Percentiles rank a stretch among this genome's conserved stretches.
Conservation (phyloP, 1,140 invertebrate genomes). For the Bombus polaris region DNA sequence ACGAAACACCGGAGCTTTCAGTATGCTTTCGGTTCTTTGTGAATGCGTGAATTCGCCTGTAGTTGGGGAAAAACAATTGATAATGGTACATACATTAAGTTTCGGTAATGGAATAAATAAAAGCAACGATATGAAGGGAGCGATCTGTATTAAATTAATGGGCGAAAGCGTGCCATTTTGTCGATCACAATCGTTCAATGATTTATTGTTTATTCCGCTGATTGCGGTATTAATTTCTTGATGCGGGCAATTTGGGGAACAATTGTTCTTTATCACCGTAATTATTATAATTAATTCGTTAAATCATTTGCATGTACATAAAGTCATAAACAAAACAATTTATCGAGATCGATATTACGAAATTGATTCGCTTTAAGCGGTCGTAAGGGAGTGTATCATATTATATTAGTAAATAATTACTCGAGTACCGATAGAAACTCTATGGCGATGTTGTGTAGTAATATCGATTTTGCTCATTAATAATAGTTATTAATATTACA, state of each 20-base stretch:
- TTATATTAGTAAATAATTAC: slow-evolving; percentile 10
- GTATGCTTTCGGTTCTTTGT: not conserved
- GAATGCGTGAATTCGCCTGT: not conserved
- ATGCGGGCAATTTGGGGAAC: slow-evolving; percentile 4
- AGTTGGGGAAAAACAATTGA: not conserved
- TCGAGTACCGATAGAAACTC: not conserved
- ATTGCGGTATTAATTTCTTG: slow-evolving; percentile 39
- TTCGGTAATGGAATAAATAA: slow-evolving; percentile 29
- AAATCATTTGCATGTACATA: not conserved
- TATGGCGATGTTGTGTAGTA: not conserved
- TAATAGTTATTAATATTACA: not conserved
- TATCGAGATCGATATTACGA: not conserved
- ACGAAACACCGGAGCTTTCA: not conserved
- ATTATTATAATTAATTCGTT: slow-evolving; percentile 26
- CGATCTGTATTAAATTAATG: slow-evolving; percentile 37
- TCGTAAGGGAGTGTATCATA: not conserved
- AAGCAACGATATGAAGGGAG: not conserved
- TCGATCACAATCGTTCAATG: not conserved
- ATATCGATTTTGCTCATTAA: not conserved
- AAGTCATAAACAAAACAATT: not conserved
- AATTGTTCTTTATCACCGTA: not conserved
- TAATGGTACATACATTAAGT: slow-evolving; percentile 9
- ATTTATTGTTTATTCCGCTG: slow-evolving; percentile 20
- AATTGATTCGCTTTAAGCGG: not conserved
- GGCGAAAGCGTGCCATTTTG: not conserved